phyloP scores from a whole-genome alignment of 1,140 invertebrate species.

The Zaprionus capensis region DNA sequence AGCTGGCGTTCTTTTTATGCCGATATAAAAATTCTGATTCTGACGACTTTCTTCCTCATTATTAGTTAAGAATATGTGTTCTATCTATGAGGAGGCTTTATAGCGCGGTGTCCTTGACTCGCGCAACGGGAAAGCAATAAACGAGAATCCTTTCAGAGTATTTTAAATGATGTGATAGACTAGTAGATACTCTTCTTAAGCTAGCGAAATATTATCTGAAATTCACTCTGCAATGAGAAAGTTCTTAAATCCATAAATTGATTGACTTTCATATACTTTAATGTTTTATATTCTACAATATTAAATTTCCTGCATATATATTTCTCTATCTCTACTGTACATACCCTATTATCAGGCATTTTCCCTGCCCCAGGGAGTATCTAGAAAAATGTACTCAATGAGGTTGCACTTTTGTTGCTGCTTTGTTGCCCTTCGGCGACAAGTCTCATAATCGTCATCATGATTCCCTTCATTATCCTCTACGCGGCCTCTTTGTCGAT shows the following conservation, averaged over 20 bases:
- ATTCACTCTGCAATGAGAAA: no score
- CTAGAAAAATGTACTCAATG: conserved; percentile 39
- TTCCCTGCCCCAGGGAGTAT: neutral
- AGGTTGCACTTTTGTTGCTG: conserved; percentile 34
- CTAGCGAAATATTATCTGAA: no score
- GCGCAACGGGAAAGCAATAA: conserved; percentile 3
- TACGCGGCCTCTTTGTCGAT: conserved; percentile 17
- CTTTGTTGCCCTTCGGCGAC: conserved; percentile 33
- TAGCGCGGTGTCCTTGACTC: conserved; percentile 34
- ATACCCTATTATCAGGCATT: neutral
- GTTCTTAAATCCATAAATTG: no score
- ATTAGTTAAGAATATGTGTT: conserved; percentile 23
- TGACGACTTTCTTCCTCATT: conserved; percentile 21
- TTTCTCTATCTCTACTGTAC: no score
- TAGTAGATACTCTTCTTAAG: neutral
- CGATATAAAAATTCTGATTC: conserved; percentile 37
- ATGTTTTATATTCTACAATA: no score
- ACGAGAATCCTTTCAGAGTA: neutral
- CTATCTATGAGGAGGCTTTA: conserved; percentile 14
- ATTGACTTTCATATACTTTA: no score
- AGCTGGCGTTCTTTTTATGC: conserved; percentile 37
- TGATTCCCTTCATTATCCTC: conserved; percentile 41
- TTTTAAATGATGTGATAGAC: neutral
- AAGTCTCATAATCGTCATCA: conserved; percentile 38
- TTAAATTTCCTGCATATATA: no score